Conservation (phyloP, 2,113 vertebrate genomes). For the Amazona vittata region DNA sequence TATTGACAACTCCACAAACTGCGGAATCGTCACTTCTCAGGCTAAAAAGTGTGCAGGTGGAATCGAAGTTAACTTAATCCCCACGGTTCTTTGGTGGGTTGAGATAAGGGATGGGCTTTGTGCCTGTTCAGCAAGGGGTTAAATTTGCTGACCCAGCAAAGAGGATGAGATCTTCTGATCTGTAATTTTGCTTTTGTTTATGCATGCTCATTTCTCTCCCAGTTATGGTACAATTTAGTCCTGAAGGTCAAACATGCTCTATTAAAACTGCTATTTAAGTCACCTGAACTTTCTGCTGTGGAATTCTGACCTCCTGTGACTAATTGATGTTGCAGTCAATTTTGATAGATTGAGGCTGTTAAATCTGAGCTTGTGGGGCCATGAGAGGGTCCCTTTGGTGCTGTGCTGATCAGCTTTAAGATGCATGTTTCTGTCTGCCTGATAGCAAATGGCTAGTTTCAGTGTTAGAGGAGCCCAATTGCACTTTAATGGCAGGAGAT, state of each 20-base stretch:
- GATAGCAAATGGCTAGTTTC: neutral
- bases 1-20: neutral
- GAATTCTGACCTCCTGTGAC: neutral
- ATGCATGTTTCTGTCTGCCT: rapidly evolving
- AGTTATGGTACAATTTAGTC: neutral
- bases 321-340: neutral
- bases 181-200: neutral
- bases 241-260: neutral
- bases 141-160: neutral
- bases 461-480: neutral
- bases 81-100: neutral
- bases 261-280: neutral
- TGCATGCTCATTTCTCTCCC: neutral
- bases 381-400: neutral
- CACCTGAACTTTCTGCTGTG: neutral
- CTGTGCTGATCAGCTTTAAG: neutral
- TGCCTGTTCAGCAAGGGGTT: neutral
- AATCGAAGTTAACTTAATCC: neutral
- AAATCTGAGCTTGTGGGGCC: neutral
- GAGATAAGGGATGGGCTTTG: neutral
- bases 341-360: neutral
- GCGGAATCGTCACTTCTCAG: neutral
- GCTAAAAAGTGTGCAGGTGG: neutral
- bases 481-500: neutral
- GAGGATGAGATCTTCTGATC: neutral